Conservation (phyloP, 2,888 invertebrate genomes). For the Lasioglossum marginatum region DNA sequence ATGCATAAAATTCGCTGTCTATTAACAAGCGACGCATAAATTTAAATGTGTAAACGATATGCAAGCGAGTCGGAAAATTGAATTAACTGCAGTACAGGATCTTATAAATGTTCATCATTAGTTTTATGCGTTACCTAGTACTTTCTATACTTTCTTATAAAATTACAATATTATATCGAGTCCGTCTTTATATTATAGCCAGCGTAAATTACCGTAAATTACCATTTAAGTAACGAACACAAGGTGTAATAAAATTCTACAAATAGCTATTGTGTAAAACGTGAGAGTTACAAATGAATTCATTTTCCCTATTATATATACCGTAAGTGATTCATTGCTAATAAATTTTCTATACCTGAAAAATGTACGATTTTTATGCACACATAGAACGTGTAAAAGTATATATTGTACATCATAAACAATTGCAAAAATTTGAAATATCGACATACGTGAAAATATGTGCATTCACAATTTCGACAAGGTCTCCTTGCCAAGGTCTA, state of each 20-base stretch:
- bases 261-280: slow-evolving; percentile 51
- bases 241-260: slow-evolving; percentile 77
- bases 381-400: background rate
- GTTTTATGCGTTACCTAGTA: slow-evolving; percentile 47
- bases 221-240: slow-evolving; percentile 78
- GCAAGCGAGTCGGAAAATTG: slow-evolving; percentile 44
- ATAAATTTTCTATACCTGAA: slow-evolving; percentile 38
- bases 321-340: slow-evolving; percentile 28
- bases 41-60: slow-evolving; percentile 17
- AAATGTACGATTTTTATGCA: background rate
- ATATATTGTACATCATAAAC: background rate
- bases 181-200: slow-evolving; percentile 76
- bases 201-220: slow-evolving; percentile 73
- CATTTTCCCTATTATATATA: slow-evolving; percentile 46
- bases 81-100: slow-evolving; percentile 32
- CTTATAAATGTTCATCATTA: slow-evolving; percentile 42
- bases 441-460: background rate
- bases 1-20: too few relatives aligned
- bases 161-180: slow-evolving; percentile 65
- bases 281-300: slow-evolving; percentile 28
- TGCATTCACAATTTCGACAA: background rate
- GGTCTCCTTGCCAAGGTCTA: background rate
- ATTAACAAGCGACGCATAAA: background rate
- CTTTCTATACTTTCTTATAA: slow-evolving; percentile 49
- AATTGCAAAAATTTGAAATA: background rate